Evolutionary conservation across 92 coral and sea anemone genomes (phyloP), one percentile per base, ranked within the genome.

Genomic region (Palythoa grandis): DNA sequence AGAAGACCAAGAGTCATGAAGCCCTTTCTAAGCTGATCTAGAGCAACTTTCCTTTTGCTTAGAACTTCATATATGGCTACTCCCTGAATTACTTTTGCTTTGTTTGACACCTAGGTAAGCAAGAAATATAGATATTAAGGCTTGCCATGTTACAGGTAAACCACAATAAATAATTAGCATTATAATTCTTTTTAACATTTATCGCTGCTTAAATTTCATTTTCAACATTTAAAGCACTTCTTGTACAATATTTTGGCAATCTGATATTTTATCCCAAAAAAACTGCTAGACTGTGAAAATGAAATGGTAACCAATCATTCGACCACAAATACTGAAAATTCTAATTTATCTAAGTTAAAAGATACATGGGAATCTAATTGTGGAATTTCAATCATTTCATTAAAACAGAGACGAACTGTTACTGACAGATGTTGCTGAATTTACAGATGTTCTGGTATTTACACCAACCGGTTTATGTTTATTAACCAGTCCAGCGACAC

Each of bases 11-110:
- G 94, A 82, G 85, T 86, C 29, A 17, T 82, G 54, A 92, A 39
- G 60, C 89, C 92, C 13, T 89, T 89, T 37, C 77, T 72, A 56
- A 92, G 23, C 87, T 92, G 91, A 76, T 92, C 94, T 83, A 92
- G 66, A 4, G 83, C 88, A 70, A 79, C 91, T 63, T 82, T 89
- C 43, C 92, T 73, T 67, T 91, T 91, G 39, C 84, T 80, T 52
- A 91, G 69, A 83, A 85, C 82, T 72, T 91, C 88, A 61, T 91
- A 80, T 85, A 85, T 65, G 9, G 84, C 78, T 52, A 91, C 47
- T 15, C 86, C 78, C 37, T 90, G 90, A 8, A 88, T 69, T 29
- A 89, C 65, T 16, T 74, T 88, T 77, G 77, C 88, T 77, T 76
- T 90, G 83, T 87, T 90, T 66, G 88, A 82, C 86, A 88, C 72